Conservation (phyloP, 2,797 vertebrate species). For the Ctenopoma multispine region DNA sequence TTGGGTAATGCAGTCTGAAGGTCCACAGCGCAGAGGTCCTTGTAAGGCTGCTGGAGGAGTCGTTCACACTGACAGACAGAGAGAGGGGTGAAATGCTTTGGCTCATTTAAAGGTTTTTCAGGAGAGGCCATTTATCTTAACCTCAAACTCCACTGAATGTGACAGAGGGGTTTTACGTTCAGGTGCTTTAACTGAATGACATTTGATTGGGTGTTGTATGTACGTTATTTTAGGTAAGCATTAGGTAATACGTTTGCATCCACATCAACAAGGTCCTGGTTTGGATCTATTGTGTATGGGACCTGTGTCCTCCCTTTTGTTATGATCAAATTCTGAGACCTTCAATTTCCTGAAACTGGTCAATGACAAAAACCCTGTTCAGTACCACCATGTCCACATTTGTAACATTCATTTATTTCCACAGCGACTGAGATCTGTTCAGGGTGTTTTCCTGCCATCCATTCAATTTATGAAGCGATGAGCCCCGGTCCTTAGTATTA, state of each 20-base stretch:
- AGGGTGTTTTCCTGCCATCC: not conserved
- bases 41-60: conserved; percentile 40
- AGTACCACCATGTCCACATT: no score
- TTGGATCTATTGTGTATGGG: not conserved
- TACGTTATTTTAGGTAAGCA: not conserved
- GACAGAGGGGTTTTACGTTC: not conserved
- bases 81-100: conserved; percentile 11
- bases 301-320: not conserved
- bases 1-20: conserved; percentile 76
- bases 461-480: not conserved
- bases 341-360: no score
- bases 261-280: not conserved
- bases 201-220: not conserved
- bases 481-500: not conserved
- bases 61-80: conserved; percentile 54
- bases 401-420: no score
- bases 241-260: not conserved
- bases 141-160: not conserved
- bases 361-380: no score
- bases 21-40: conserved; percentile 50
- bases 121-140: conserved; percentile 7
- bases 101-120: not conserved
- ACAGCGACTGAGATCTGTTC: not conserved
- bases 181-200: no score
- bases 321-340: no score